Conservation (phyloP, 2,113 vertebrate species). For the Dryoscopus gambensis region DNA sequence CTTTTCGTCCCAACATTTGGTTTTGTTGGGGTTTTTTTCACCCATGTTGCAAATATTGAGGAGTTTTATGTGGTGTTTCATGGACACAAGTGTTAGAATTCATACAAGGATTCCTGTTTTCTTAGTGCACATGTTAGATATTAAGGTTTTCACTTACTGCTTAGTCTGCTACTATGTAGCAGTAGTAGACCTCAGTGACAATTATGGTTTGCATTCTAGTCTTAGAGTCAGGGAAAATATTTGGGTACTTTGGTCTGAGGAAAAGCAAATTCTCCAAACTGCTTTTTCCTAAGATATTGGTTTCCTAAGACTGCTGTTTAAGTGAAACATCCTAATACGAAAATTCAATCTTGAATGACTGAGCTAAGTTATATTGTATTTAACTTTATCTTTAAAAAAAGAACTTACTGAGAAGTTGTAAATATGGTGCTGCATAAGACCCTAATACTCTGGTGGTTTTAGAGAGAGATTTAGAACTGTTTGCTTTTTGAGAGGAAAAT, state of each 20-base stretch:
- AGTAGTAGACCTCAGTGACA: background rate
- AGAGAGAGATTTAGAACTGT: background rate
- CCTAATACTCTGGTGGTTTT: background rate
- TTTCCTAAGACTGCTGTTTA: background rate
- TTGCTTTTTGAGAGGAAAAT: slow-evolving; percentile 1
- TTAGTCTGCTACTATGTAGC: background rate
- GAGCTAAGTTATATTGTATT: background rate
- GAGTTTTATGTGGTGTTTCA: background rate
- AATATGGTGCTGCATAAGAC: background rate
- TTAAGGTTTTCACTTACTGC: background rate
- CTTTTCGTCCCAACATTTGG: background rate
- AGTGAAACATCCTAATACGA: background rate
- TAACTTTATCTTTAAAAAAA: background rate
- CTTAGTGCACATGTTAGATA: background rate
- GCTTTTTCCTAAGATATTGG: background rate
- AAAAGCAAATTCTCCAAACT: background rate
- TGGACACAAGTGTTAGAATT: background rate
- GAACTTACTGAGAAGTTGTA: background rate
- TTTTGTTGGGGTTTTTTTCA: background rate
- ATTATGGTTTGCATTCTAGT: background rate
- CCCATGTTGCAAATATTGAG: background rate
- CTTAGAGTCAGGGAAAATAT: background rate
- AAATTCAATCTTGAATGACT: background rate
- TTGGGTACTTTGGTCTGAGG: background rate
- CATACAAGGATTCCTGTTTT: background rate